phyloP scores from a whole-genome alignment of 2,797 vertebrate genomes.

The Spheniscus humboldti region DNA sequence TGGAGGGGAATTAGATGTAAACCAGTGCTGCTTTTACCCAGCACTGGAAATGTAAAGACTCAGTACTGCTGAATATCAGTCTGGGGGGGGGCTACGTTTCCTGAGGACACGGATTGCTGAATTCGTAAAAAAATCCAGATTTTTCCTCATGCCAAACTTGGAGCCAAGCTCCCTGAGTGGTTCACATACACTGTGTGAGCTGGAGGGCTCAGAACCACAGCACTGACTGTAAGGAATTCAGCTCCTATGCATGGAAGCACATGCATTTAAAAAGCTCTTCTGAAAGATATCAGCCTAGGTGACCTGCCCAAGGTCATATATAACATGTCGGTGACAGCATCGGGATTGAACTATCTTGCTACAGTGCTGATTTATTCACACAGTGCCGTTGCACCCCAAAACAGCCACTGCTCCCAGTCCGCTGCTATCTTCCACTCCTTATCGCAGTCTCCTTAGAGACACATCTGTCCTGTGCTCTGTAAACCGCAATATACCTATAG shows the following conservation, averaged over 20 bases:
- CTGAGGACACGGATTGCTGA: not conserved
- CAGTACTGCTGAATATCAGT: not conserved
- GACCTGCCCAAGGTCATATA: slow-evolving; percentile 47
- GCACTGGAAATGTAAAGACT: not conserved
- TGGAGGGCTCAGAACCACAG: not conserved
- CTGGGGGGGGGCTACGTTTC: not conserved
- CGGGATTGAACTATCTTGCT: not conserved
- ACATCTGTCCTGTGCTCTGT: slow-evolving; percentile 47
- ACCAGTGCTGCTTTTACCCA: not conserved
- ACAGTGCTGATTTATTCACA: slow-evolving; percentile 8
- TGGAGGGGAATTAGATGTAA: not conserved
- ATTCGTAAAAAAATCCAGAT: not conserved
- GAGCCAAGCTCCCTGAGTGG: not conserved
- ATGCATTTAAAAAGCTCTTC: not conserved
- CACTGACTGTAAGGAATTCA: not conserved
- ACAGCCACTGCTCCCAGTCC: not conserved
- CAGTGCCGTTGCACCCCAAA: slow-evolving; percentile 13
- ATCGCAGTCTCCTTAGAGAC: slow-evolving; percentile 44
- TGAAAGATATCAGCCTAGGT: not conserved
- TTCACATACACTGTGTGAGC: not conserved
- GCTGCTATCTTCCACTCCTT: slow-evolving; percentile 1
- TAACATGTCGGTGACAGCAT: not conserved
- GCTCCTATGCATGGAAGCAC: not conserved
- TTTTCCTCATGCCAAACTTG: not conserved
- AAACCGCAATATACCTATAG: slow-evolving; percentile 51